A percentile compares a stretch with the other conserved stretches of the same genome.
Conservation (phyloP, 2,113 vertebrate genomes). For the Panthera leo region DNA sequence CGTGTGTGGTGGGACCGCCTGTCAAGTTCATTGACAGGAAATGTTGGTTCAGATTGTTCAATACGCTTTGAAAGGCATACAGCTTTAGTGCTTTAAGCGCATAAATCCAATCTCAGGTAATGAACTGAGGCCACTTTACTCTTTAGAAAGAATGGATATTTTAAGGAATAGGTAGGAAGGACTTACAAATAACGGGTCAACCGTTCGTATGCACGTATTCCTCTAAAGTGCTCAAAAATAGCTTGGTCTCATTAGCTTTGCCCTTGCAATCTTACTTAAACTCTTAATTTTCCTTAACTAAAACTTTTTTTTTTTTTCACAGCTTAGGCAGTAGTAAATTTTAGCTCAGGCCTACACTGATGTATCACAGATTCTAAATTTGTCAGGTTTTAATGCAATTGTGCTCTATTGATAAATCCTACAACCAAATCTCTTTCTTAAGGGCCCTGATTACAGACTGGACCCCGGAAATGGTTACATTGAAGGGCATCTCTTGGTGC, state of each 20-base stretch:
- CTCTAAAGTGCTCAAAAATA: neutral
- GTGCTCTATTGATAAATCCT: constrained; percentile 17
- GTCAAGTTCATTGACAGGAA: neutral
- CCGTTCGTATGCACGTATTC: neutral
- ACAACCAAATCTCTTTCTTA: neutral
- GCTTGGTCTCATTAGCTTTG: neutral
- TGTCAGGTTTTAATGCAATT: neutral
- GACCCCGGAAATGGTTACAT: neutral
- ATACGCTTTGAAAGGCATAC: neutral
- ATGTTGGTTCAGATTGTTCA: neutral
- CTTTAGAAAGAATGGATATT: neutral
- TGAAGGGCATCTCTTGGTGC: neutral
- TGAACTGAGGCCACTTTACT: neutral
- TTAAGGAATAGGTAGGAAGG: neutral
- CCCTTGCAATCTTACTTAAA: neutral
- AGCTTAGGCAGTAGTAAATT: neutral
- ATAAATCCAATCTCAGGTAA: neutral
- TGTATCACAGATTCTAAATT: constrained; percentile 1
- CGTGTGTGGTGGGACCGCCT: neutral
- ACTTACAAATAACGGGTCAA: neutral
- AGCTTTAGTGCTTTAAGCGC: neutral
- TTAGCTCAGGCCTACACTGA: neutral
- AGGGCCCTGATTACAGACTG: neutral
- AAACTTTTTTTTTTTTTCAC: neutral
- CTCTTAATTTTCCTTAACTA: neutral